These are phyloP conservation scores for Macrosoma leucophasiata DNA, from an alignment of 2,888 invertebrate species.

Conservation along the genomic window DNA sequence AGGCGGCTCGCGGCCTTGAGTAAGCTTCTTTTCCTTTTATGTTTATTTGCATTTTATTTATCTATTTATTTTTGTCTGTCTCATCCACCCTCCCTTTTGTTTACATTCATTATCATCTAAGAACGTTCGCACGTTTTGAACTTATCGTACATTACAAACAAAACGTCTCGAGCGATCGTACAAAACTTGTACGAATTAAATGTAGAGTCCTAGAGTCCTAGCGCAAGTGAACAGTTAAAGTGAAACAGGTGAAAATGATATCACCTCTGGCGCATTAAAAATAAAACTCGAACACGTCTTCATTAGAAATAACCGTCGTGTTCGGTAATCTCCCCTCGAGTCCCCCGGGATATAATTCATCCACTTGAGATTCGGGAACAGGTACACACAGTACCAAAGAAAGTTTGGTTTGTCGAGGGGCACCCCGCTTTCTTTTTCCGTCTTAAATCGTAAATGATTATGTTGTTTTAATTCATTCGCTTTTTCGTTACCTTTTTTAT, in stretches of 20 bases:
- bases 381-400: constrained; percentile 71
- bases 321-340: constrained; percentile 51
- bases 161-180: no score
- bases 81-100: no score
- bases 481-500: constrained; percentile 62
- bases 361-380: constrained; percentile 71
- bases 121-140: no score
- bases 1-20: constrained; percentile 72
- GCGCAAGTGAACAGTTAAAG: constrained; percentile 16
- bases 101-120: no score
- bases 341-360: constrained; percentile 71
- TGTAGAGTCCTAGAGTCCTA: no score
- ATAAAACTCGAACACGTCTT: constrained; percentile 62
- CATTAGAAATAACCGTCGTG: constrained; percentile 61
- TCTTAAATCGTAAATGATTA: constrained; percentile 72
- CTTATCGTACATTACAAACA: no score
- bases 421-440: constrained; percentile 54
- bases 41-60: constrained; percentile 57
- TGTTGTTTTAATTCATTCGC: constrained; percentile 74
- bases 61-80: constrained; percentile 22
- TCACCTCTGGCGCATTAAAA: constrained; percentile 55
- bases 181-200: no score
- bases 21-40: constrained; percentile 72
- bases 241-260: constrained; percentile 54
- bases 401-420: constrained; percentile 69